A percentile compares a stretch with the other conserved stretches of the same genome.
Evolutionary conservation across 2,113 vertebrate species (phyloP).

Genomic region (Caranx melampygus): DNA sequence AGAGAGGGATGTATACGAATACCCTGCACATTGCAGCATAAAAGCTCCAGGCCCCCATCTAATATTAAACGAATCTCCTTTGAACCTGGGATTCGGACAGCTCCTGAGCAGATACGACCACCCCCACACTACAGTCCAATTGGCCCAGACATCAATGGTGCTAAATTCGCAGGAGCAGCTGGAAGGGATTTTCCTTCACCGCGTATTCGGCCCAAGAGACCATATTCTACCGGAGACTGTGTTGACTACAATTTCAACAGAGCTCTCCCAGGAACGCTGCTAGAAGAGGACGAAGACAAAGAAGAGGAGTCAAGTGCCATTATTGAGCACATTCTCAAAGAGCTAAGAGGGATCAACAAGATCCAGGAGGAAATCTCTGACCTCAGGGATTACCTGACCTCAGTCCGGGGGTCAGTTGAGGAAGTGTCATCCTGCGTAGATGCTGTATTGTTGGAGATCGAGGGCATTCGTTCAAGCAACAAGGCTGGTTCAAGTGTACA

Average conservation of each 20-base stretch:
- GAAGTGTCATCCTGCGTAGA: slow-evolving; percentile 97
- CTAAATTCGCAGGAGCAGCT: slow-evolving; percentile 41
- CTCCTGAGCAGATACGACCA: slow-evolving; percentile 43
- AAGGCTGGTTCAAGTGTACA: slow-evolving; percentile 47
- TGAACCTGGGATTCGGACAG: slow-evolving; percentile 50
- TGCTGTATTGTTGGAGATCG: slow-evolving; percentile 92
- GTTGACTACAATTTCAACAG: slow-evolving; percentile 75
- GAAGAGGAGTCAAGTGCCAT: slow-evolving; percentile 84
- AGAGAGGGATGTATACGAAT: slow-evolving; percentile 85
- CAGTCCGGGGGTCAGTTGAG: slow-evolving; percentile 94
- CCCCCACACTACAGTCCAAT: slow-evolving; percentile 14
- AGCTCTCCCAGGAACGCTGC: slow-evolving; percentile 54
- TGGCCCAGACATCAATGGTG: slow-evolving; percentile 59
- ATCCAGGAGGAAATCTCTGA: slow-evolving; percentile 97
- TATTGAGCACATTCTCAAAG: slow-evolving; percentile 95
- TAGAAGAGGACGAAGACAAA: slow-evolving; percentile 76
- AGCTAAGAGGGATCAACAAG: slow-evolving; percentile 94
- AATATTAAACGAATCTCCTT: slow-evolving; percentile 68
- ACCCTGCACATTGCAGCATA: slow-evolving; percentile 83
- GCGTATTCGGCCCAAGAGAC: slow-evolving; percentile 69
- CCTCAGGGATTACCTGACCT: slow-evolving; percentile 91
- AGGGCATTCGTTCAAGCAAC: slow-evolving; percentile 88
- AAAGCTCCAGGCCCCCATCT: slow-evolving; percentile 57
- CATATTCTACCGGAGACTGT: slow-evolving; percentile 76
- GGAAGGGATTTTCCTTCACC: slow-evolving; percentile 48